A percentile compares a stretch with the other conserved stretches of the same genome.
phyloP scores from a whole-genome alignment of 2,113 vertebrate species.

The Aramus guarauna region DNA sequence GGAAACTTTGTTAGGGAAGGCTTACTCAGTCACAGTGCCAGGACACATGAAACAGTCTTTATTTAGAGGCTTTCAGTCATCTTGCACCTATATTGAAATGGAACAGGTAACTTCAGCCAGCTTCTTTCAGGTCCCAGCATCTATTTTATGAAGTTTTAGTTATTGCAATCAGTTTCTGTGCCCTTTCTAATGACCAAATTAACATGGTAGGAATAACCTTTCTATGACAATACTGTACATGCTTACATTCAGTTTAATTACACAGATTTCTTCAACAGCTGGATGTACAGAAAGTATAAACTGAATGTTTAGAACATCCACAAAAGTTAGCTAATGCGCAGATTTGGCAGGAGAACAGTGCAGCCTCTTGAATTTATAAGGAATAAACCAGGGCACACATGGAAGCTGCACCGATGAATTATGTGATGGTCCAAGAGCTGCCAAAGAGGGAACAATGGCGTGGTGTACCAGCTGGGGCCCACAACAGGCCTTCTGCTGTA shows the following conservation, averaged over 20 bases:
- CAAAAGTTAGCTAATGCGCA: not conserved
- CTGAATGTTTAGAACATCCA: not conserved
- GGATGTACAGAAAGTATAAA: not conserved
- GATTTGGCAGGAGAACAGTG: not conserved
- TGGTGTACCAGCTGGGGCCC: not conserved
- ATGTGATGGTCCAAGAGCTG: not conserved
- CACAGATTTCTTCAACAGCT: not conserved
- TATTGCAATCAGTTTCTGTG: fast-evolving
- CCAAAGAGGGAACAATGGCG: not conserved
- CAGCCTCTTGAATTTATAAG: not conserved
- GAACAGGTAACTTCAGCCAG: not conserved
- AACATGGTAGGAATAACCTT: not conserved
- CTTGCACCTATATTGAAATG: not conserved
- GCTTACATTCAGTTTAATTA: not conserved
- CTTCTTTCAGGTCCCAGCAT: not conserved
- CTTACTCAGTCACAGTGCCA: not conserved
- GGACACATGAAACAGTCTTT: not conserved
- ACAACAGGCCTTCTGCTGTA: not conserved
- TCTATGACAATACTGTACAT: not conserved
- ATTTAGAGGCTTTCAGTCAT: not conserved
- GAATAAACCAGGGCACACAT: not conserved
- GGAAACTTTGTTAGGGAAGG: not conserved
- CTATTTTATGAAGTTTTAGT: not conserved
- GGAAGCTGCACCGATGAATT: not conserved
- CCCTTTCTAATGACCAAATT: not conserved